Percentiles rank a stretch among this genome's conserved stretches.
phyloP scores from a whole-genome alignment of 1,140 invertebrate genomes.

The Dendrolimus kikuchii region DNA sequence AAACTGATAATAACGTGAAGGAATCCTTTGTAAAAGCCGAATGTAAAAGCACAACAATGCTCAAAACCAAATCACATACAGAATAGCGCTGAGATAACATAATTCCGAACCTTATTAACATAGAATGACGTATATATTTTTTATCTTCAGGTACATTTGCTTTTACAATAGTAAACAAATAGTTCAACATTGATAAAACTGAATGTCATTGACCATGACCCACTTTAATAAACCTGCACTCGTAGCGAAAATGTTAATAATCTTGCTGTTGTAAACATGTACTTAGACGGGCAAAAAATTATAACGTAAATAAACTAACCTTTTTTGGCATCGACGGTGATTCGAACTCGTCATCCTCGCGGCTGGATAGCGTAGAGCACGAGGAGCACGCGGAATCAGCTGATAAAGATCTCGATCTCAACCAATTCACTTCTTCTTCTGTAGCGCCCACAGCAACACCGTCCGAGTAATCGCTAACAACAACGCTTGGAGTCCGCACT shows the following conservation, averaged over 20 bases:
- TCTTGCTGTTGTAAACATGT: background rate
- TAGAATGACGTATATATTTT: too few relatives aligned
- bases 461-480: slow-evolving; percentile 88
- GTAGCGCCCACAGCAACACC: slow-evolving; percentile 78
- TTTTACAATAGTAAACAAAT: background rate
- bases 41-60: too few relatives aligned
- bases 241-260: too few relatives aligned
- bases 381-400: slow-evolving; percentile 77
- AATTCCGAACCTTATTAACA: too few relatives aligned
- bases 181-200: too few relatives aligned
- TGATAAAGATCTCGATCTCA: slow-evolving; percentile 71
- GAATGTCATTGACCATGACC: too few relatives aligned
- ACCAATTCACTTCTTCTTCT: slow-evolving; percentile 78
- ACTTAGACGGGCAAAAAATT: background rate
- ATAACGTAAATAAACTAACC: slow-evolving; percentile 29
- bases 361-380: slow-evolving; percentile 79
- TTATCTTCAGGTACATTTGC: background rate
- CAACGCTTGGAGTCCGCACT: slow-evolving; percentile 85
- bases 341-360: slow-evolving; percentile 75
- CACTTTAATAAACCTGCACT: too few relatives aligned
- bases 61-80: too few relatives aligned
- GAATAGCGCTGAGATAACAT: too few relatives aligned
- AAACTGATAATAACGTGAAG: too few relatives aligned
- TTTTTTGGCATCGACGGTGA: slow-evolving; percentile 55
- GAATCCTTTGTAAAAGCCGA: too few relatives aligned